Percentiles rank a stretch among this genome's conserved stretches.
phyloP scores from a whole-genome alignment of 2,113 vertebrate genomes.

The Xenus cinereus region DNA sequence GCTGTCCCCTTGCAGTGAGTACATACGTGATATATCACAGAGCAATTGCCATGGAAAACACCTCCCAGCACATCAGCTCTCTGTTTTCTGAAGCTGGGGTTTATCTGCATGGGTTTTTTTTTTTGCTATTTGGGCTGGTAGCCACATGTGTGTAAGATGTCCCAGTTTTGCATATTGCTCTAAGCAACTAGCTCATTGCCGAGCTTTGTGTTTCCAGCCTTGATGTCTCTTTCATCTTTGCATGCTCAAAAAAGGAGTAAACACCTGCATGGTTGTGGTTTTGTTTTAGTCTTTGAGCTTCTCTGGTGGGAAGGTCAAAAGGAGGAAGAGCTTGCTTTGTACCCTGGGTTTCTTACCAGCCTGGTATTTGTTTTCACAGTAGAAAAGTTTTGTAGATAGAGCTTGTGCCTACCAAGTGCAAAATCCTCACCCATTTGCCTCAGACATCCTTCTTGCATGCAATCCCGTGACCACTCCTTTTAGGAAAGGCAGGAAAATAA shows the following conservation, averaged over 20 bases:
- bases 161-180: background rate
- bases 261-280: background rate
- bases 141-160: background rate
- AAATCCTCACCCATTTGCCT: background rate
- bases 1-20: background rate
- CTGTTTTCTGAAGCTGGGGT: background rate
- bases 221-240: background rate
- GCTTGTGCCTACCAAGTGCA: background rate
- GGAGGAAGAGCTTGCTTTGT: background rate
- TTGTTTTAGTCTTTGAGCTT: background rate
- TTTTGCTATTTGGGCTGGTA: background rate
- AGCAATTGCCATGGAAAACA: background rate
- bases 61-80: background rate
- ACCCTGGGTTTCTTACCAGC: background rate
- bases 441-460: background rate
- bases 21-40: background rate
- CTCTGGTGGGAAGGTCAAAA: background rate
- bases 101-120: background rate
- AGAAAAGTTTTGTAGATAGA: background rate
- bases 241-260: background rate
- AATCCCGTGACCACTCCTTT: rapidly evolving
- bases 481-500: background rate
- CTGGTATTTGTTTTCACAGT: background rate
- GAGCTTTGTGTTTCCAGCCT: background rate
- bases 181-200: background rate